phyloP scores from a whole-genome alignment of 2,113 vertebrate genomes.

The Lampris incognitus region DNA sequence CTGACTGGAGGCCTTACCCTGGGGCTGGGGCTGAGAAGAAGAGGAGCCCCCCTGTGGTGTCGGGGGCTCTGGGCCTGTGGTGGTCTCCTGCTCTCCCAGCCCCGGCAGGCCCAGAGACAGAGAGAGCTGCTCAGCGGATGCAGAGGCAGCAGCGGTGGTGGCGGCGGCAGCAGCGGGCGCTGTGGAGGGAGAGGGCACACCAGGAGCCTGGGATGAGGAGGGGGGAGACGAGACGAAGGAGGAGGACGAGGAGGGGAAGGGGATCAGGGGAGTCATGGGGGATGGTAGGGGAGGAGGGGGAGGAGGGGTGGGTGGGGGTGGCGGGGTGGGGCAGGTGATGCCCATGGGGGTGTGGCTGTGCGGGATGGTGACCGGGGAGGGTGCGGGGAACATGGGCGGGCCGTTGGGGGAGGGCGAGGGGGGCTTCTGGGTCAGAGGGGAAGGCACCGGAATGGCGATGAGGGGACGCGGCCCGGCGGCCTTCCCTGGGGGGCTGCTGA shows the following conservation, averaged over 20 bases:
- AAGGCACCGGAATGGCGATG: slow-evolving; percentile 87
- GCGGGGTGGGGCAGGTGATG: slow-evolving; percentile 75
- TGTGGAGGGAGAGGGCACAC: slow-evolving; percentile 98
- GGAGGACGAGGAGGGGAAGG: slow-evolving; percentile 82
- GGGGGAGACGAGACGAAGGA: slow-evolving; percentile 79
- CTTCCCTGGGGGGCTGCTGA: slow-evolving; percentile 96
- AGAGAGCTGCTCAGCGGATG: slow-evolving; percentile 66
- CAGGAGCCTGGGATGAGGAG: slow-evolving; percentile 96
- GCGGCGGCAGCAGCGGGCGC: slow-evolving; percentile 86
- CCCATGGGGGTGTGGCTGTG: slow-evolving; percentile 80
- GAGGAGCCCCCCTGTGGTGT: slow-evolving; percentile 55
- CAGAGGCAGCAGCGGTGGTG: slow-evolving; percentile 50
- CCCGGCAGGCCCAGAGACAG: slow-evolving; percentile 52
- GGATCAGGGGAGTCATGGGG: slow-evolving; percentile 77
- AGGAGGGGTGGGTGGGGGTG: slow-evolving; percentile 83
- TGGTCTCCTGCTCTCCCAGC: slow-evolving; percentile 47
- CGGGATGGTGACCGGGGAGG: slow-evolving; percentile 82
- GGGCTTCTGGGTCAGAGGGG: slow-evolving; percentile 87
- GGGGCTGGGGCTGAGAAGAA: slow-evolving; percentile 65
- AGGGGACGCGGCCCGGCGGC: slow-evolving; percentile 91
- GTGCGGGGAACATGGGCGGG: slow-evolving; percentile 81
- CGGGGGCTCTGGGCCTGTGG: slow-evolving; percentile 53
- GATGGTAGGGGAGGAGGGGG: slow-evolving; percentile 84
- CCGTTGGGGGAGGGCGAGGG: slow-evolving; percentile 80
- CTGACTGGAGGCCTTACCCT: slow-evolving; percentile 91